These are phyloP conservation scores for Tauraco hartlaubi DNA, from an alignment of 2,797 vertebrate genomes.

Conservation along the genomic window DNA sequence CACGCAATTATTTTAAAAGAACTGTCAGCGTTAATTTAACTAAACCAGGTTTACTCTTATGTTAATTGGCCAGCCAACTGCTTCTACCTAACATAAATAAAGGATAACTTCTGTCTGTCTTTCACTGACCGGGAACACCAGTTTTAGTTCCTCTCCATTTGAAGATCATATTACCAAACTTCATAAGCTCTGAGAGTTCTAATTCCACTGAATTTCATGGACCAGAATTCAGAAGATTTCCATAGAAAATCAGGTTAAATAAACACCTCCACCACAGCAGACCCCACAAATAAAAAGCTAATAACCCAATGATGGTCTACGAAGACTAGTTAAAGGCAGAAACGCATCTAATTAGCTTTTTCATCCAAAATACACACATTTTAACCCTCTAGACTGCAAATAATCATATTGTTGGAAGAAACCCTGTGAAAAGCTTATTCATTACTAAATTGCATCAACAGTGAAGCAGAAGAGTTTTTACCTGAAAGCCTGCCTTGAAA, in stretches of 20 bases:
- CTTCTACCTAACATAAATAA: not conserved
- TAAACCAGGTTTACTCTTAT: not conserved
- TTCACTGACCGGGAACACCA: not conserved
- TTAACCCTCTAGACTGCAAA: not conserved
- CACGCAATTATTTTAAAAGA: not conserved
- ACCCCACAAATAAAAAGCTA: not conserved
- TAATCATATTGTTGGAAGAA: not conserved
- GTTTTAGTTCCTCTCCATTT: not conserved
- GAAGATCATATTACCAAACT: not conserved
- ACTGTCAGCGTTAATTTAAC: not conserved
- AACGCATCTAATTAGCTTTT: not conserved
- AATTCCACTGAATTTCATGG: not conserved
- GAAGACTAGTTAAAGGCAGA: not conserved
- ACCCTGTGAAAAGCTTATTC: not conserved
- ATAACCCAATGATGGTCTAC: not conserved
- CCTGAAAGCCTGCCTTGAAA: conserved; percentile 69
- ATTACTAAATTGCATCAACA: not conserved
- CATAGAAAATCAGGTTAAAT: not conserved
- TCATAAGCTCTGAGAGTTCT: not conserved
- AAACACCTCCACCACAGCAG: not conserved
- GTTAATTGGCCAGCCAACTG: not conserved
- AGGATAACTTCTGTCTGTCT: not conserved
- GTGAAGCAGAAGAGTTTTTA: conserved; percentile 40
- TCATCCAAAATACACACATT: not conserved
- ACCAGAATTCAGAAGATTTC: not conserved